phyloP scores from a whole-genome alignment of 1,140 invertebrate genomes.

The Rhopalosiphum padi region DNA sequence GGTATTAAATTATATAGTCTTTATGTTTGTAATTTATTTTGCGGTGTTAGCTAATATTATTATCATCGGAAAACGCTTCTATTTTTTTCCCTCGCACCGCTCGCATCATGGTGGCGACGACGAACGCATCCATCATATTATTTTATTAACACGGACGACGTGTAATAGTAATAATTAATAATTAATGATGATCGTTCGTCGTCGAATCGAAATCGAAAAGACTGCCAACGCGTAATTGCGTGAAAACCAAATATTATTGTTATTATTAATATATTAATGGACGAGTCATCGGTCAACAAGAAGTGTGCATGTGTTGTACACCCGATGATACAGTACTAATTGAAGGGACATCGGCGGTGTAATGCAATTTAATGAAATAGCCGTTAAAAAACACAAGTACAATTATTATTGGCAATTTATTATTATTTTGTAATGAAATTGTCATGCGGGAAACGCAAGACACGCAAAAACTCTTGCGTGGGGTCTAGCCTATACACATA shows the following conservation, averaged over 20 bases:
- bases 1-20: background rate
- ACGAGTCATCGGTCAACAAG: background rate
- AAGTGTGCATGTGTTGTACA: background rate
- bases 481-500: background rate
- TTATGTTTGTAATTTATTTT: background rate
- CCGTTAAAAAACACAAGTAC: background rate
- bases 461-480: background rate
- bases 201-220: background rate
- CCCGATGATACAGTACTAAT: background rate
- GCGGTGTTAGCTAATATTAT: background rate
- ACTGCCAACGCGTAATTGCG: background rate
- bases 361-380: background rate
- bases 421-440: background rate
- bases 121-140: background rate
- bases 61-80: background rate
- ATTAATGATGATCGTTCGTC: background rate
- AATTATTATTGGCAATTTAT: background rate
- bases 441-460: background rate
- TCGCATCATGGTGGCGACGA: background rate
- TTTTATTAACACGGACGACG: background rate
- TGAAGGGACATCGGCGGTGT: background rate
- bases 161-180: background rate
- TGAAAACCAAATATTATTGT: background rate
- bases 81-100: background rate
- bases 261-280: background rate